These are phyloP conservation scores for Erynnis tages DNA, from an alignment of 2,888 invertebrate genomes.

Conservation along the genomic window DNA sequence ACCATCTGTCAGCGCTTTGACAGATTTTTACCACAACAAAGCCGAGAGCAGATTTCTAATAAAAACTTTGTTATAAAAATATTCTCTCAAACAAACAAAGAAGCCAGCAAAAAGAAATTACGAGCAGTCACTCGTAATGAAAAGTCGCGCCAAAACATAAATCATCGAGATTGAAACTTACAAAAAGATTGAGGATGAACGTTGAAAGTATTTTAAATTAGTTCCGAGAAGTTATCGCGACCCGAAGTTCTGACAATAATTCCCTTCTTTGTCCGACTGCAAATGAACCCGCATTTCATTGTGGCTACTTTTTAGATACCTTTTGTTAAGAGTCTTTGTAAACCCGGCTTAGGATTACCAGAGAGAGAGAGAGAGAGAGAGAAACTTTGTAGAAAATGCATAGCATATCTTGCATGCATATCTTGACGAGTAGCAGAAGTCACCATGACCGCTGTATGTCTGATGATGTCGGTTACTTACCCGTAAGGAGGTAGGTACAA, in stretches of 20 bases:
- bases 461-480: too few relatives aligned
- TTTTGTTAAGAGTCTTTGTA: constrained; percentile 5
- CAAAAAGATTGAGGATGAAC: neutral
- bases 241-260: constrained; percentile 14
- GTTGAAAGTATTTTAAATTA: constrained; percentile 13
- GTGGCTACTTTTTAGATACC: constrained; percentile 13
- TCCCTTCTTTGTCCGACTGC: constrained; percentile 11
- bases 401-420: too few relatives aligned
- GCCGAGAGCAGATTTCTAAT: too few relatives aligned
- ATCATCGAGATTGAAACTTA: neutral
- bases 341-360: neutral
- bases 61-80: too few relatives aligned
- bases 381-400: too few relatives aligned
- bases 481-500: constrained; percentile 57
- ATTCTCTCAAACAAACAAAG: too few relatives aligned
- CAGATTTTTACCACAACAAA: too few relatives aligned
- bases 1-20: too few relatives aligned
- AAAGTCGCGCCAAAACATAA: neutral
- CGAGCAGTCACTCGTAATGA: neutral
- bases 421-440: too few relatives aligned
- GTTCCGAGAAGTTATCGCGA: constrained; percentile 10
- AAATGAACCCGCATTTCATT: constrained; percentile 18
- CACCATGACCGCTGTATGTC: too few relatives aligned
- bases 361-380: too few relatives aligned
- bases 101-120: neutral